Conservation (phyloP, 2,888 invertebrate genomes). For the Idaea aversata region DNA sequence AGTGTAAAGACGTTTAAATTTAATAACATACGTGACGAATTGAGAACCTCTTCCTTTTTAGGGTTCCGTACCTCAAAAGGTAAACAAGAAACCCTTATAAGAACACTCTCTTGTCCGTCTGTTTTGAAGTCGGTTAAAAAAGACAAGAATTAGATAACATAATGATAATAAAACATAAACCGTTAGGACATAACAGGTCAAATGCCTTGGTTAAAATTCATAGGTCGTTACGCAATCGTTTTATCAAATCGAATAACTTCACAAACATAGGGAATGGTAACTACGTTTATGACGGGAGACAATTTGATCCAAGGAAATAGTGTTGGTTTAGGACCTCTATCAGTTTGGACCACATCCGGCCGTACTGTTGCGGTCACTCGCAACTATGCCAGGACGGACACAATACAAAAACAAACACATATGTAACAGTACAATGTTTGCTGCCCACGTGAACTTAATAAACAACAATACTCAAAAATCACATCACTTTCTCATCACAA, state of each 20-base stretch:
- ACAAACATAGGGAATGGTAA: constrained; percentile 15
- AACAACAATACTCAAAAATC: not conserved
- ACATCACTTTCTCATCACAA: not conserved
- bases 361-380: constrained; percentile 36
- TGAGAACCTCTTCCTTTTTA: too few relatives aligned
- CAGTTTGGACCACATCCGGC: constrained; percentile 48
- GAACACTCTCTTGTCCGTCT: too few relatives aligned
- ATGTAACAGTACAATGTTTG: not conserved
- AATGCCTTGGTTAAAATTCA: constrained; percentile 21
- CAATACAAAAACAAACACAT: constrained; percentile 11
- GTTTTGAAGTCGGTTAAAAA: too few relatives aligned
- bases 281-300: constrained; percentile 24
- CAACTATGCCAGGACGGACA: not conserved
- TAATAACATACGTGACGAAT: too few relatives aligned
- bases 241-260: constrained; percentile 20
- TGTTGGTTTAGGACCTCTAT: constrained; percentile 32
- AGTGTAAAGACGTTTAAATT: too few relatives aligned
- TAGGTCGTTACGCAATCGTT: constrained; percentile 20
- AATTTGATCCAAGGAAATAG: constrained; percentile 34
- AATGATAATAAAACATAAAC: too few relatives aligned
- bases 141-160: too few relatives aligned
- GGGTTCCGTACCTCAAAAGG: too few relatives aligned
- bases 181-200: constrained; percentile 12
- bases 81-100: too few relatives aligned
- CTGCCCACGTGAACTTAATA: not conserved